Evolutionary conservation across 2,888 invertebrate species (phyloP), one percentile per base, ranked within the genome.

Genomic region (Belgica antarctica): DNA sequence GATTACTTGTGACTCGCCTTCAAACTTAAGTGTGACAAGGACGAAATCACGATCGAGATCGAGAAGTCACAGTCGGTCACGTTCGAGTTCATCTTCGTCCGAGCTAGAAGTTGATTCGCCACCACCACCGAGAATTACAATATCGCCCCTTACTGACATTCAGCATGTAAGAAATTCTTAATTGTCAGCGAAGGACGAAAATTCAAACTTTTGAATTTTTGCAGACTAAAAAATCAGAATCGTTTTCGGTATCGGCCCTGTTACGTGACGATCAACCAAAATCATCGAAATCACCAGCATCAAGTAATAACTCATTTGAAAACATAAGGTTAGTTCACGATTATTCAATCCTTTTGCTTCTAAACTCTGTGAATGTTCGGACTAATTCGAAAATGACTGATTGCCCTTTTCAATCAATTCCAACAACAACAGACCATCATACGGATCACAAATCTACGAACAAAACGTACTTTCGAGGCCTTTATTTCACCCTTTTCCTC

Each of bases 221-320:
- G 19, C 68, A 69, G 19, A 80, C 83, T 8, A 89, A 89, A 78
- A 86, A 89, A 81, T 91, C 90, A 12, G 92, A 92, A 80, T 84
- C 89, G 24, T 93, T 92, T 79, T 91, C 91, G 70, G 92, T 93
- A 46, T 90, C 89, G 72, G 92, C 92, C 0, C 81, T 93, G 34
- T 79, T 93, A 61, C 83, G 90, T 78, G 90, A 92, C 70, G 92
- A 92, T 77, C 87, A 89, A 47, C 90, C 86, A 19, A 82, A 85
- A 78, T 83, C 83, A 3, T 84, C 83, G 0, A 82, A 72, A 70
- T 74, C 72, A 68, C 72, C 77, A 78, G 72, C 80, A 81, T 73
- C 77, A 80, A 80, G 86, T 76, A 86, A 86, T 72, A 84, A 85
- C 47, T 79, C 81, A 1, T 70, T 71, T 24, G 73, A 72, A 70